Evolutionary conservation across 1,140 invertebrate species (phyloP).

Genomic region (Drosophila kohkoa): DNA sequence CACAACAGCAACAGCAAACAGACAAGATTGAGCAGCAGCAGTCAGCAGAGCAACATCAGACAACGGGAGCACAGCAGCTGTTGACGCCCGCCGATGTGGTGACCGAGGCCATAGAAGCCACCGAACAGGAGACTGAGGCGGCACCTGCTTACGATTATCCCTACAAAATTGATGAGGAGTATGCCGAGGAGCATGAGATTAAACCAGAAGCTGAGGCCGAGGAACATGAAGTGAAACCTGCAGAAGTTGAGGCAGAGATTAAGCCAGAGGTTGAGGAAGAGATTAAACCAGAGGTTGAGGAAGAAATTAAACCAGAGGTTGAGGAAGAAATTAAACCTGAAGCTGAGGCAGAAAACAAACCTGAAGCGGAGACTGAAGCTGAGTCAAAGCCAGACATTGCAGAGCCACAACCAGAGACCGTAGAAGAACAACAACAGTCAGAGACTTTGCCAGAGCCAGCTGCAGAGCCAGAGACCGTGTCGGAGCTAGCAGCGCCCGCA

Average conservation of each 20-base stretch:
- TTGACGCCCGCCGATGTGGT: constrained; percentile 68
- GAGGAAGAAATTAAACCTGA: constrained; percentile 6
- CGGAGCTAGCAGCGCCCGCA: not conserved
- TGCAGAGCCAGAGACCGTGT: constrained; percentile 2
- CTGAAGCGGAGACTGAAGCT: constrained; percentile 4
- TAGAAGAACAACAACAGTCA: not conserved
- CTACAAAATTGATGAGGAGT: constrained; percentile 82
- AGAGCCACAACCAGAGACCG: constrained; percentile 1
- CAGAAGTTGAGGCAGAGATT: constrained; percentile 19
- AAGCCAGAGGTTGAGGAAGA: constrained; percentile 7
- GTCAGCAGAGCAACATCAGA: constrained; percentile 39
- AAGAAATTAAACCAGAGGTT: not conserved
- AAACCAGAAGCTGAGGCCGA: constrained; percentile 41
- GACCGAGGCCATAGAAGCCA: constrained; percentile 52
- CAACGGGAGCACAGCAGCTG: constrained; percentile 59
- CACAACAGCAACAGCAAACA: constrained; percentile 59
- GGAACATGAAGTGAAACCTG: not conserved
- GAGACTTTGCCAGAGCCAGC: not conserved
- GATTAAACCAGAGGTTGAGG: constrained; percentile 6
- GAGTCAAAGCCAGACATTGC: constrained; percentile 13
- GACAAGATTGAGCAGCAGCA: constrained; percentile 47
- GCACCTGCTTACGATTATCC: constrained; percentile 77
- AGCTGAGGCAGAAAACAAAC: not conserved
- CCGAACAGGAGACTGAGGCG: constrained; percentile 54
- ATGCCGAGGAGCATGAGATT: constrained; percentile 65